These are phyloP conservation scores for Halictus ligatus DNA, from an alignment of 2,888 invertebrate species.

Conservation along the genomic window DNA sequence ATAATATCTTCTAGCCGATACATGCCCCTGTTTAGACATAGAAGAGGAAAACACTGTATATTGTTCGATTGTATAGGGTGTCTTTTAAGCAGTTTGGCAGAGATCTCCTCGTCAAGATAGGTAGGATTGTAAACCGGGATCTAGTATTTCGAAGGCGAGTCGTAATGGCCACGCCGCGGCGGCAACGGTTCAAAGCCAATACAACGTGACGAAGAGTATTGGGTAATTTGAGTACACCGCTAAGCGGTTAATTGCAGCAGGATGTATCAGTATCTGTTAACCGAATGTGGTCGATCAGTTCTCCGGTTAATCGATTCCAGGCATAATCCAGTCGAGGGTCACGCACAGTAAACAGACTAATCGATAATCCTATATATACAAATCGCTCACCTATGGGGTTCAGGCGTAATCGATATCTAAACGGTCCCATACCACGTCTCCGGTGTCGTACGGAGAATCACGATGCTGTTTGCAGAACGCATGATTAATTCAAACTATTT, in stretches of 20 bases:
- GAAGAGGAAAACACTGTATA: too few relatives aligned
- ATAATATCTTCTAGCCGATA: too few relatives aligned
- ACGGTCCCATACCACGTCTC: conserved; percentile 29
- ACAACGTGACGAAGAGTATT: conserved; percentile 67
- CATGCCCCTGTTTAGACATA: too few relatives aligned
- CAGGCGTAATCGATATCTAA: conserved; percentile 63
- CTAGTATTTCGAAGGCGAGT: conserved; percentile 34
- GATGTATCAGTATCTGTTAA: conserved; percentile 72
- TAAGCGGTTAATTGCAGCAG: conserved; percentile 72
- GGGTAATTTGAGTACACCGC: conserved; percentile 70
- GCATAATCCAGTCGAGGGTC: conserved; percentile 70
- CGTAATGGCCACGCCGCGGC: conserved; percentile 31
- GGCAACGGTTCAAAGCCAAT: conserved; percentile 63
- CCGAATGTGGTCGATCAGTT: conserved; percentile 71
- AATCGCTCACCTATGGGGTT: conserved; percentile 60
- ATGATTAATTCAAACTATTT: neutral
- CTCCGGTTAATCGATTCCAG: conserved; percentile 71
- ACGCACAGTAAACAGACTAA: conserved; percentile 71
- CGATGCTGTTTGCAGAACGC: neutral
- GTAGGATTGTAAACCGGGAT: neutral
- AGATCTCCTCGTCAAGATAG: neutral
- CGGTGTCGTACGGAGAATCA: conserved; percentile 17
- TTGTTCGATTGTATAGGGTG: neutral
- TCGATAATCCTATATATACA: conserved; percentile 72
- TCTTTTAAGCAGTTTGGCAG: neutral